Evolutionary conservation across 2,888 invertebrate genomes (phyloP).

Genomic region (Nemotelus pantherinus): DNA sequence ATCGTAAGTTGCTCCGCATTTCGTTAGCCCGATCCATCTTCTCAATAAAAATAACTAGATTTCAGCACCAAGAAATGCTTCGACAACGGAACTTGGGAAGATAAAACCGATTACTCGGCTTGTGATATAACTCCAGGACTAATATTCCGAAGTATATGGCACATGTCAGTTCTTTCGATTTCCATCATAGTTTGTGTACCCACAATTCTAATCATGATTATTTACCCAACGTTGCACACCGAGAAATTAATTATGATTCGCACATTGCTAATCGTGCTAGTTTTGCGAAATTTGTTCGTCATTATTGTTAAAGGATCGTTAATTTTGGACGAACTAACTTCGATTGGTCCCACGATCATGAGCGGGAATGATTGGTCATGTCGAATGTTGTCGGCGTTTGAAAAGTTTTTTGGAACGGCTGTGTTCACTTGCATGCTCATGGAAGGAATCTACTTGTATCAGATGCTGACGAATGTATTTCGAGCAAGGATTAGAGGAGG

Average conservation of each 20-base stretch:
- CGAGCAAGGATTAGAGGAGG: conserved; percentile 63
- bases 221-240: conserved; percentile 68
- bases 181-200: conserved; percentile 69
- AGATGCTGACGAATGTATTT: conserved; percentile 74
- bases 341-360: conserved; percentile 65
- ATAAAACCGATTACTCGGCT: conserved; percentile 68
- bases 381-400: conserved; percentile 68
- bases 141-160: conserved; percentile 67
- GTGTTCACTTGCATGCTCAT: conserved; percentile 77
- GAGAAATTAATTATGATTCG: conserved; percentile 70
- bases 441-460: conserved; percentile 73
- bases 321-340: conserved; percentile 67
- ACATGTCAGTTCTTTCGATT: conserved; percentile 67
- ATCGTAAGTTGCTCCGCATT: conserved; percentile 65
- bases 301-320: conserved; percentile 69
- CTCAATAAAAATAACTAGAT: conserved; percentile 62
- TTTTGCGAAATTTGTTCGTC: conserved; percentile 69
- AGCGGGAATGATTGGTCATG: conserved; percentile 67
- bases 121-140: conserved; percentile 70
- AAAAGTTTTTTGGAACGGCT: conserved; percentile 68
- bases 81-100: conserved; percentile 69
- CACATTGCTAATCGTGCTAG: conserved; percentile 70
- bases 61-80: conserved; percentile 69
- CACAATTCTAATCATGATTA: conserved; percentile 69
- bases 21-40: neutral